Percentiles rank a stretch among this genome's conserved stretches.
phyloP scores from a whole-genome alignment of 1,140 invertebrate species.

The Neoseiulus cucumeris region DNA sequence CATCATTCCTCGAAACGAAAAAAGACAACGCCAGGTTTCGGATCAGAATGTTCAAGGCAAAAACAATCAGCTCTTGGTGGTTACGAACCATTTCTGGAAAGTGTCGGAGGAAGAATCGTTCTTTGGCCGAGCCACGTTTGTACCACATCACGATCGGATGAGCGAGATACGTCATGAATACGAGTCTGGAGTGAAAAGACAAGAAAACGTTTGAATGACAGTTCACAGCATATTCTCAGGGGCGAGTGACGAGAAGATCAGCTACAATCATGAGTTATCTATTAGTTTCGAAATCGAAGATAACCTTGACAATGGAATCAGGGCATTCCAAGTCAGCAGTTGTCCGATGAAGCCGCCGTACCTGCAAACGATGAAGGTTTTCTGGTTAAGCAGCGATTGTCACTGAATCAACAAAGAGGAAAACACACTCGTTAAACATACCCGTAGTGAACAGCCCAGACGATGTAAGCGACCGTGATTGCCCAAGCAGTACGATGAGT shows the following conservation, averaged over 20 bases:
- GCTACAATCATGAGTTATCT: too few species aligned
- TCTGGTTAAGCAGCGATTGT: neutral
- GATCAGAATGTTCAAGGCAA: too few species aligned
- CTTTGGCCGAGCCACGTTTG: neutral
- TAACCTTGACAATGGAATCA: neutral
- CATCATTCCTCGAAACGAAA: neutral
- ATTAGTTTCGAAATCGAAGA: too few species aligned
- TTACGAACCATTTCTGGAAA: neutral
- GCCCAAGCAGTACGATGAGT: neutral
- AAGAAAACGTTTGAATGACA: neutral
- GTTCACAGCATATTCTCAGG: too few species aligned
- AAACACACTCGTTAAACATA: neutral
- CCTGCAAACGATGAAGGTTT: neutral
- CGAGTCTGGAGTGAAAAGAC: neutral
- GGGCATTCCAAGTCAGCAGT: neutral
- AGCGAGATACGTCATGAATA: conserved; percentile 5
- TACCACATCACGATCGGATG: conserved; percentile 6
- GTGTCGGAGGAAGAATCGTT: neutral
- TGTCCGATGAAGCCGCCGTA: conserved; percentile 2
- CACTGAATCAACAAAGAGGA: too few species aligned
- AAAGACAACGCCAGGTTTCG: too few species aligned
- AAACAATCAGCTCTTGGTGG: neutral
- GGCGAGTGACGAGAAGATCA: too few species aligned
- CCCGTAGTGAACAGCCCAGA: conserved; percentile 1
- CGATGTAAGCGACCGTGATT: conserved; percentile 6